Evolutionary conservation across 2,113 vertebrate genomes (phyloP).

Genomic region (Puntigrus tetrazona): DNA sequence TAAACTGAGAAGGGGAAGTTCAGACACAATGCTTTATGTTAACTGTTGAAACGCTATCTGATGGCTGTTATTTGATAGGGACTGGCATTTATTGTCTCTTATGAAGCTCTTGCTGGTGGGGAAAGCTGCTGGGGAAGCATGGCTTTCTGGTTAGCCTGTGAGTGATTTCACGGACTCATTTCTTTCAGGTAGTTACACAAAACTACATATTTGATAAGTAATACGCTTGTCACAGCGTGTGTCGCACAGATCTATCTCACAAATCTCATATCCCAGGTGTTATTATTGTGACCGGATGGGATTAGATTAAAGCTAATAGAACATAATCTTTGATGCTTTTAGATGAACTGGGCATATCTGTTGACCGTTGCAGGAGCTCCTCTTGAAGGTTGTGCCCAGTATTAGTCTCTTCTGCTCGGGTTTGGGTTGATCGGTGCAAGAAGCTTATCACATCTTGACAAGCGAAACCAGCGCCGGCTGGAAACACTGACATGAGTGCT

Average conservation of each 20-base stretch:
- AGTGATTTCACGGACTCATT: slow-evolving; percentile 11
- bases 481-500: slow-evolving; percentile 62
- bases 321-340: neutral
- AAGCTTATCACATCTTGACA: slow-evolving; percentile 57
- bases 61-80: slow-evolving; percentile 27
- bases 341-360: neutral
- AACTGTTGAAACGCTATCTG: slow-evolving; percentile 15
- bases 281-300: slow-evolving; percentile 9
- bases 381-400: neutral
- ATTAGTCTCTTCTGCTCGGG: slow-evolving; percentile 19
- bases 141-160: neutral
- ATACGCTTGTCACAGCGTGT: neutral
- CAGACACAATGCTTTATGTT: neutral
- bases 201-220: neutral
- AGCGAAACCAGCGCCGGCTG: slow-evolving; percentile 49
- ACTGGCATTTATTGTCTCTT: slow-evolving; percentile 30
- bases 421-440: slow-evolving; percentile 28
- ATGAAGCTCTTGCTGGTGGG: slow-evolving; percentile 2
- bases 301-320: neutral
- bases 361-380: neutral
- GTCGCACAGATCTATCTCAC: neutral
- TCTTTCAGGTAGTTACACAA: neutral
- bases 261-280: neutral
- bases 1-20: slow-evolving; percentile 3
- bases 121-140: slow-evolving; percentile 25